Base-by-base conservation (phyloP, 1,140 invertebrate genomes). In the Muscidifurax raptorellus region DNA sequence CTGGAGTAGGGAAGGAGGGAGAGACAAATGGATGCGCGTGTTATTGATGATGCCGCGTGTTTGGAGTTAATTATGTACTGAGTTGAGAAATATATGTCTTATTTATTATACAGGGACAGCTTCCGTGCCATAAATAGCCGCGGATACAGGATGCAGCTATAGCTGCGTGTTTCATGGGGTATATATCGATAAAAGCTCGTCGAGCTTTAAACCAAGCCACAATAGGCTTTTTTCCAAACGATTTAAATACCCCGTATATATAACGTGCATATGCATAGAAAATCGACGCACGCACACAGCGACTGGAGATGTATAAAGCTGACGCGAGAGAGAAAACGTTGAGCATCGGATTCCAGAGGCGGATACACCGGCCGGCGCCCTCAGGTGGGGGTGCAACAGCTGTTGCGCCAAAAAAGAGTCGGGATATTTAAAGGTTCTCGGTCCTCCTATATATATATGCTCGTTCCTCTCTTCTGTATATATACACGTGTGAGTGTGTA, bases 361-460 rank as follows among this genome's bases (percentile, higher is more conserved):
- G 67, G 80, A 72, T 71, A 32, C n/a, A 44, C 78, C 12, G n/a
- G 80, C 67, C 67, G 64, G 36, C 28, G 22, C 44, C 74, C 79
- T 81, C 80, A 86, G 77, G 85, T 82, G 85, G 85, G 85, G 81
- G 81, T 86, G 76, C 67, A 83, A 83, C 85, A 86, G 85, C 85
- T 86, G 85, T 86, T 86, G 64, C 69, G 32, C 69, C 75, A 36
- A 69, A 83, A 86, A 76, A 82, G 25, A 47, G 52, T 36, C 47
- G 75, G 52, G 80, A 83, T 82, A 82, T 85, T 82, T 85, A 85
- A 78, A 85, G 80, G 44, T 28, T n/a, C 44, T 25, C 25, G 22
- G 12, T n/a, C 64, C 18, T 10, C 27, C 22, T 27, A 5, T 64
- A n/a, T 64, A n/a, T 22, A 13, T 36, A 4, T 36, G 9, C 32